Evolutionary conservation across 2,888 invertebrate species (phyloP).

Genomic region (Xylota segnis): DNA sequence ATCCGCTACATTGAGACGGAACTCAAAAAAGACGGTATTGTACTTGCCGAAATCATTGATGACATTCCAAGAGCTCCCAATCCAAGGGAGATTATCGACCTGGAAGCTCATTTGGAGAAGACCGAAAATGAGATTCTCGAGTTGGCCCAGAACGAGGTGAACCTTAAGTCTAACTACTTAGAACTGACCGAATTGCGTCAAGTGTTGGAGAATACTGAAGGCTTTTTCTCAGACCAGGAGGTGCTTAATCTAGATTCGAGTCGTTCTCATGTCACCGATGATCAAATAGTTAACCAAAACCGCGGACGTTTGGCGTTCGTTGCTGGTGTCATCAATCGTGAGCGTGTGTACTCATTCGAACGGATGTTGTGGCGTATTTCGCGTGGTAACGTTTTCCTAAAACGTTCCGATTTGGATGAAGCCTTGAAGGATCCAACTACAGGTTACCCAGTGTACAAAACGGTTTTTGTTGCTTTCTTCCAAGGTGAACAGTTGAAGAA

Average conservation of each 20-base stretch:
- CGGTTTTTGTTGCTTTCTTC: conserved; percentile 92
- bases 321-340: conserved; percentile 93
- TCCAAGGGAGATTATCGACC: conserved; percentile 91
- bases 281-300: conserved; percentile 79
- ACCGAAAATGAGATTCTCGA: conserved; percentile 97
- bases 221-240: conserved; percentile 83
- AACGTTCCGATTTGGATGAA: conserved; percentile 91
- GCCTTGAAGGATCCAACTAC: conserved; percentile 91
- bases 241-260: conserved; percentile 81
- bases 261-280: conserved; percentile 90
- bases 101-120: conserved; percentile 95
- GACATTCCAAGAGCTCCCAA: conserved; percentile 89
- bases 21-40: conserved; percentile 90
- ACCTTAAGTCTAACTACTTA: conserved; percentile 94
- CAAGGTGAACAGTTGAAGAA: conserved; percentile 94
- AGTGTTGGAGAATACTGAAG: conserved; percentile 95
- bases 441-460: conserved; percentile 89
- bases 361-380: conserved; percentile 95
- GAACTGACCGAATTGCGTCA: conserved; percentile 96
- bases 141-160: conserved; percentile 96
- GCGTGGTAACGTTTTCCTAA: conserved; percentile 93
- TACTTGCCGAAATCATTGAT: conserved; percentile 88
- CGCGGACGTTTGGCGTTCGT: conserved; percentile 88
- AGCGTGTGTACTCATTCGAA: conserved; percentile 93
- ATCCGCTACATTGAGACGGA: conserved; percentile 92